Conservation (phyloP, 2,888 invertebrate species). For the Zhuqinia jingwanae region DNA sequence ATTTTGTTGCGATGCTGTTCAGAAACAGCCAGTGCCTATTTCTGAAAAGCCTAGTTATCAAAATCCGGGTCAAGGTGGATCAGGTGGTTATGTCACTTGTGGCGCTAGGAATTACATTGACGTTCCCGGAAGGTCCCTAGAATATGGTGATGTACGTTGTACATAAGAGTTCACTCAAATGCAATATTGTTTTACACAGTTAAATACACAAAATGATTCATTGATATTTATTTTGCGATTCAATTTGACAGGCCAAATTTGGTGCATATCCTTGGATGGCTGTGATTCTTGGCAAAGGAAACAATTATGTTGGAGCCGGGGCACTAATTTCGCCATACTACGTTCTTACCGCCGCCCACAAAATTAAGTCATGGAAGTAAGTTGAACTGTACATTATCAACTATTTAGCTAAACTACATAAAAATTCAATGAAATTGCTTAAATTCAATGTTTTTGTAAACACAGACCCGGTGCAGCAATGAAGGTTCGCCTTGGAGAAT, state of each 20-base stretch:
- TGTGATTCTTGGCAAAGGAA: conserved; percentile 84
- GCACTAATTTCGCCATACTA: conserved; percentile 86
- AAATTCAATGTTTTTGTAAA: too few species aligned
- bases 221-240: background rate
- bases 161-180: background rate
- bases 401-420: too few species aligned
- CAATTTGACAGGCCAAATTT: conserved; percentile 82
- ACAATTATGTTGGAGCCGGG: conserved; percentile 88
- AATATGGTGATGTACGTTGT: conserved; percentile 76
- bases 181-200: background rate
- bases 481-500: conserved; percentile 88
- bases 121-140: conserved; percentile 70
- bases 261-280: conserved; percentile 89
- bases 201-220: too few species aligned
- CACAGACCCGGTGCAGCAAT: conserved; percentile 80
- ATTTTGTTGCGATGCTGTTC: conserved; percentile 72
- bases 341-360: conserved; percentile 88
- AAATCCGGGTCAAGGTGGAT: conserved; percentile 46
- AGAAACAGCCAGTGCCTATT: conserved; percentile 1
- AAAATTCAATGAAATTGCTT: background rate
- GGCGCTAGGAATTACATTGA: conserved; percentile 72
- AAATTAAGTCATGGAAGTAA: conserved; percentile 82
- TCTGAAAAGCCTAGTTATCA: conserved; percentile 23
- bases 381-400: too few species aligned
- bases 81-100: conserved; percentile 71